Percentiles rank a stretch among this genome's conserved stretches.
These are phyloP conservation scores for Morone chrysops DNA, from an alignment of 2,113 vertebrate genomes.

Conservation along the genomic window DNA sequence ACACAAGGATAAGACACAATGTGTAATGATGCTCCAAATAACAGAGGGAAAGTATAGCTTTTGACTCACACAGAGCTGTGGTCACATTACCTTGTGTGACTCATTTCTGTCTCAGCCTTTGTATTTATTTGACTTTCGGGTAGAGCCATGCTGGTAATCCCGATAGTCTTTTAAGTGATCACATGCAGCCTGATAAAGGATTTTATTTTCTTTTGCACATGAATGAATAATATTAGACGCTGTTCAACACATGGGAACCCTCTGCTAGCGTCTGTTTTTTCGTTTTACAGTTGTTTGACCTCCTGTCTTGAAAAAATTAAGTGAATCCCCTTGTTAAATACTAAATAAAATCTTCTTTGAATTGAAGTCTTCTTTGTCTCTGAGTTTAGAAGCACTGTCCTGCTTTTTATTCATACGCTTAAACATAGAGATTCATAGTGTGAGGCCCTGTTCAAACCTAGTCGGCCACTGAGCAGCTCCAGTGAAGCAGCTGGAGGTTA, in stretches of 20 bases:
- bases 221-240: background rate
- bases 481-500: constrained; percentile 39
- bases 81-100: constrained; percentile 42
- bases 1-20: constrained; percentile 22
- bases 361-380: constrained; percentile 7
- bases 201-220: background rate
- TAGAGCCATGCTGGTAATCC: constrained; percentile 13
- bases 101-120: constrained; percentile 30
- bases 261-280: background rate
- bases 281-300: constrained; percentile 9
- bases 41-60: constrained; percentile 27
- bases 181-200: constrained; percentile 21
- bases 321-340: constrained; percentile 1
- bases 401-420: constrained; percentile 33
- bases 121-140: constrained; percentile 29
- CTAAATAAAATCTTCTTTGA: constrained; percentile 16
- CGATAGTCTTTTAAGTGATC: constrained; percentile 35
- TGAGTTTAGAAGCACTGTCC: constrained; percentile 4
- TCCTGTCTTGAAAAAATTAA: background rate
- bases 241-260: background rate
- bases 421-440: constrained; percentile 15
- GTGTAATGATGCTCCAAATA: constrained; percentile 57
- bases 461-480: constrained; percentile 28
- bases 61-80: constrained; percentile 34
- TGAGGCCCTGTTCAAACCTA: constrained; percentile 13